Evolutionary conservation across 2,113 vertebrate genomes (phyloP).

Genomic region (Colinus virginianus): DNA sequence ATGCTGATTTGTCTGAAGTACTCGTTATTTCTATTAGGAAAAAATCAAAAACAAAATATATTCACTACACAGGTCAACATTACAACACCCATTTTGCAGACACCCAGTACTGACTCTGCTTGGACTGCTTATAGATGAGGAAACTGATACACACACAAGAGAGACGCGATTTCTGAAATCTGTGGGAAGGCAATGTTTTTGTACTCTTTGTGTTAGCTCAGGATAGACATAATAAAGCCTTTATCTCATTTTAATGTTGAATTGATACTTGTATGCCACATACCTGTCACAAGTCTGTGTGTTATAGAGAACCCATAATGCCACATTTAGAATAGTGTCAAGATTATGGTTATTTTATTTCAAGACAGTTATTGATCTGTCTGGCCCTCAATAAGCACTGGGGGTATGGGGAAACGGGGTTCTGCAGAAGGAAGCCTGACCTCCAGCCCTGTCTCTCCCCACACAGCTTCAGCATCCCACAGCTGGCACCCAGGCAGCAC

Average conservation of each 20-base stretch:
- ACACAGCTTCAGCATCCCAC: not conserved
- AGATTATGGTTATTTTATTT: not conserved
- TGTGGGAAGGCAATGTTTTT: not conserved
- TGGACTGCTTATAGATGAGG: not conserved
- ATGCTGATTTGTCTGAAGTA: not conserved
- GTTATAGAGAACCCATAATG: not conserved
- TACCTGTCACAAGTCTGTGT: not conserved
- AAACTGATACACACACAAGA: not conserved
- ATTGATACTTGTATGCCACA: not conserved
- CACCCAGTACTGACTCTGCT: not conserved
- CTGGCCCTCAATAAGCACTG: rapidly evolving
- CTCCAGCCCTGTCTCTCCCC: not conserved
- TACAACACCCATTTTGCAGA: not conserved
- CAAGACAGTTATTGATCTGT: not conserved
- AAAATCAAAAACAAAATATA: not conserved
- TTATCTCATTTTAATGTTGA: not conserved
- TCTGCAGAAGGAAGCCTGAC: not conserved
- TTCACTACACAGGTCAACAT: not conserved
- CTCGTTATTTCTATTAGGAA: not conserved
- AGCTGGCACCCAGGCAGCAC: rapidly evolving
- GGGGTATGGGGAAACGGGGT: rapidly evolving
- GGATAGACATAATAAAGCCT: not conserved
- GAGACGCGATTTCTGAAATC: not conserved
- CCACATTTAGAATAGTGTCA: not conserved
- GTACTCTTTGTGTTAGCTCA: not conserved